Conservation (phyloP, 1,140 invertebrate genomes). For the Polyergus mexicanus region DNA sequence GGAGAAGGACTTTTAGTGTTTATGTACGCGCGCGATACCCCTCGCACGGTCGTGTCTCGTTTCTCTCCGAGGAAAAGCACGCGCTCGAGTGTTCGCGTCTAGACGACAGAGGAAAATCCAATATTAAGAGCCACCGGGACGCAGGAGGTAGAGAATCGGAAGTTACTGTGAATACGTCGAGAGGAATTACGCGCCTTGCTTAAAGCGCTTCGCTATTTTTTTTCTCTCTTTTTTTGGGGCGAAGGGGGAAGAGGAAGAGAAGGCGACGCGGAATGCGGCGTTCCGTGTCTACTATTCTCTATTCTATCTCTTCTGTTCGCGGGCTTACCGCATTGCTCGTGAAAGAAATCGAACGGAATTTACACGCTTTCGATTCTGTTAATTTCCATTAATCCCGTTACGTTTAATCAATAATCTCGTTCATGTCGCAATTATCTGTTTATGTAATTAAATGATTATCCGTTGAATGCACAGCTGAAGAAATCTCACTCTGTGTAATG, state of each 20-base stretch:
- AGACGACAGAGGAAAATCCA: constrained; percentile 74
- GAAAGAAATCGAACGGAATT: constrained; percentile 51
- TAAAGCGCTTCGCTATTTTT: constrained; percentile 37
- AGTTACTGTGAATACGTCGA: constrained; percentile 63
- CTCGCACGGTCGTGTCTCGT: background rate
- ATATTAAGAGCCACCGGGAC: constrained; percentile 74
- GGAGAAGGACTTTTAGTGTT: constrained; percentile 31
- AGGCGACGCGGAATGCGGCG: constrained; percentile 3
- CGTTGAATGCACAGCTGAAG: constrained; percentile 35
- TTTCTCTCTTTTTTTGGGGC: background rate
- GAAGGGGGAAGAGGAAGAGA: constrained; percentile 18
- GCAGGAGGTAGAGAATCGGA: constrained; percentile 36
- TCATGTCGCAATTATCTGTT: constrained; percentile 34
- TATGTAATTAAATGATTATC: constrained; percentile 53
- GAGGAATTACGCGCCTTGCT: constrained; percentile 65
- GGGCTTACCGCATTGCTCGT: background rate
- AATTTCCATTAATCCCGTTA: constrained; percentile 40
- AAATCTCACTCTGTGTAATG: constrained; percentile 47
- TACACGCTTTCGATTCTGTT: constrained; percentile 14
- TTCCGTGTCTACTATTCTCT: constrained; percentile 2
- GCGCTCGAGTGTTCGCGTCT: constrained; percentile 54
- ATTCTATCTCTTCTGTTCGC: background rate
- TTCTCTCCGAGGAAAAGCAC: constrained; percentile 34
- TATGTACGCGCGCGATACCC: constrained; percentile 32
- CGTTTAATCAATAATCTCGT: constrained; percentile 45